Percentiles rank a stretch among this genome's conserved stretches.
Evolutionary conservation across 2,888 invertebrate genomes (phyloP).

Genomic region (Thecophora atra): DNA sequence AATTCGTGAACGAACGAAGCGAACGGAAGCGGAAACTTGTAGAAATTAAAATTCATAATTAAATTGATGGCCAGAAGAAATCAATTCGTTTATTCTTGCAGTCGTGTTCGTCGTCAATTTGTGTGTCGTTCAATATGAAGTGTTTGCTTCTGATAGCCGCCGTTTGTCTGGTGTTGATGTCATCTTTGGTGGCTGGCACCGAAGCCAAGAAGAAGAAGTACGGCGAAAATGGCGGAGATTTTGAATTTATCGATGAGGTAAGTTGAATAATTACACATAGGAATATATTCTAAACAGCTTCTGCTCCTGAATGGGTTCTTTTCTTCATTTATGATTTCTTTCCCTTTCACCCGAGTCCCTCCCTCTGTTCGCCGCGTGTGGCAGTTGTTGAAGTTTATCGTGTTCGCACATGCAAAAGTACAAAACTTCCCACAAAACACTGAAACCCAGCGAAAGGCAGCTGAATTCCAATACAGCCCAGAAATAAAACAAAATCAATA

Average conservation of each 20-base stretch:
- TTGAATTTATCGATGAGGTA: slow-evolving; percentile 83
- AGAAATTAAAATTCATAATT: slow-evolving; percentile 14
- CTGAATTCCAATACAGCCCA: not conserved
- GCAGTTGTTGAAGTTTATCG: slow-evolving; percentile 16
- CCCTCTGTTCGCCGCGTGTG: slow-evolving; percentile 18
- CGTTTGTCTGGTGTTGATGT: slow-evolving; percentile 64
- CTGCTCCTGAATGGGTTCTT: not conserved
- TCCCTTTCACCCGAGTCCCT: slow-evolving; percentile 6
- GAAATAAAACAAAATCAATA: slow-evolving; percentile 33
- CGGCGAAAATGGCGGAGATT: slow-evolving; percentile 75
- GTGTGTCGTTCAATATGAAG: slow-evolving; percentile 40
- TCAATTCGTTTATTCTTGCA: not conserved
- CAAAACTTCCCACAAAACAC: slow-evolving; percentile 30
- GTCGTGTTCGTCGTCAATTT: slow-evolving; percentile 7
- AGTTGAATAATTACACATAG: slow-evolving; percentile 49
- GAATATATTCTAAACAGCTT: not conserved
- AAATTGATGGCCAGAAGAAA: not conserved
- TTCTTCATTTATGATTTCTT: not conserved
- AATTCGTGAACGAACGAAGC: not conserved
- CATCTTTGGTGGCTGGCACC: slow-evolving; percentile 59
- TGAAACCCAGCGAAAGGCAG: not conserved
- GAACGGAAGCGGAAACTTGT: slow-evolving; percentile 32
- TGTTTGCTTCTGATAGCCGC: slow-evolving; percentile 61
- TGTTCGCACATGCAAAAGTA: slow-evolving; percentile 9
- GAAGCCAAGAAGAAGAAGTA: slow-evolving; percentile 77